Evolutionary conservation across 64 coral and sea anemone genomes (phyloP), one percentile per base, ranked within the genome.

Genomic region (Pocillopora damicornis): DNA sequence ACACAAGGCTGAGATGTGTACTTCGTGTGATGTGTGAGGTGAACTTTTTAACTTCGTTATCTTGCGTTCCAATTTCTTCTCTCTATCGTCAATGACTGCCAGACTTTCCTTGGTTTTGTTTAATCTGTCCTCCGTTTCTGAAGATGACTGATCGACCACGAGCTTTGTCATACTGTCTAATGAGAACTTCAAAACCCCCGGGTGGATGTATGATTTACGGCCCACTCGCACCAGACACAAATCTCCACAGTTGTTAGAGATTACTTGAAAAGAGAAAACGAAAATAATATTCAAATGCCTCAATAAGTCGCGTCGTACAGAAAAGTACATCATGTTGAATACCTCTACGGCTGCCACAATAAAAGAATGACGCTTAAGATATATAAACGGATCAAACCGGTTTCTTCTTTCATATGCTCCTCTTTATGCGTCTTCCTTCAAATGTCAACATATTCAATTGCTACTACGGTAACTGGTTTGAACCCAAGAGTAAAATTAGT

Each of bases 151-250:
- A 30, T 75, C 89, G 14, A 58, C 81, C 25, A 89, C 34, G 63
- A 79, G 62, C 18, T 90, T 87, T 12, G 71, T 82, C 56, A 96
- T 37, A 63, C 62, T 88, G 14, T 96, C 94, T 25, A 96, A 63
- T 37, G 81, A 82, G 61, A 81, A 81, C 1, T 87, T 61, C 35
- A 81, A 64, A 30, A 96, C 91, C 5, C 73, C 69, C 0, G 76
- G 71, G 60, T 90, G 88, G 61, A 95, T 83, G 17, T 88, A 73
- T 15, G 97, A 95, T 61, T 88, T 93, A 2, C 97, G 93, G 71
- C 97, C 97, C 9, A 99, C 88, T 35, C 97, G 83, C 18, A 99
- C 83, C n/a, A 99, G 38, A 36, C 60, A 73, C 57, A 98, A 83
- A 76, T 92, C 83, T 20, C 96, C 96, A 26, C 96, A 98, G 73